Conservation (phyloP, 2,888 invertebrate genomes). For the Hofmannophila pseudospretella region DNA sequence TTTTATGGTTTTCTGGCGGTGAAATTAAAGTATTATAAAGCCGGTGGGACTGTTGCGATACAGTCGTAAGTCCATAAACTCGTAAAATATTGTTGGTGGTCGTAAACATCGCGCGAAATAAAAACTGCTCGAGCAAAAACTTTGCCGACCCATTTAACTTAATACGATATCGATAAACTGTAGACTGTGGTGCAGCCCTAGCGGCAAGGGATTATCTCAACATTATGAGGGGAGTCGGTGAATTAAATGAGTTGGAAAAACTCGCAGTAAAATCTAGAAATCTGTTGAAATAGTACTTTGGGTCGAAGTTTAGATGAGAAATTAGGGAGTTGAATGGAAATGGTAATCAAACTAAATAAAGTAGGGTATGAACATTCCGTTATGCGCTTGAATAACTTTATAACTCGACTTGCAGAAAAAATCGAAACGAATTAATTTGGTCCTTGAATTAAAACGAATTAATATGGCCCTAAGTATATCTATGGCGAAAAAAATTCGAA, state of each 20-base stretch:
- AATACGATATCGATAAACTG: constrained; percentile 11
- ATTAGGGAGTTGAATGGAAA: no score
- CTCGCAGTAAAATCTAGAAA: constrained; percentile 7
- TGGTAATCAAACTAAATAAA: no score
- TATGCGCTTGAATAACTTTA: no score
- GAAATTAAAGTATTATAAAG: constrained; percentile 76
- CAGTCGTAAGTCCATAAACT: constrained; percentile 46
- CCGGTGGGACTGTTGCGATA: constrained; percentile 63
- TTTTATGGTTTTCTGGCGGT: constrained; percentile 72
- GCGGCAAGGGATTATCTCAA: background rate
- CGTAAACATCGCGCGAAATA: constrained; percentile 64
- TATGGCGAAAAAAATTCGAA: no score
- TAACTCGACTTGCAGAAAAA: no score
- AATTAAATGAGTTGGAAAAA: constrained; percentile 7
- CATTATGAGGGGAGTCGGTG: constrained; percentile 4
- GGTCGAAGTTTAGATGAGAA: no score
- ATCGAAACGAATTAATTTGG: no score
- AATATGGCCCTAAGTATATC: no score
- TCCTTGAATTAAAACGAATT: no score
- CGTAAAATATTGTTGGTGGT: constrained; percentile 56
- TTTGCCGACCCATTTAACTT: constrained; percentile 14
- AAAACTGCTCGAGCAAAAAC: constrained; percentile 64
- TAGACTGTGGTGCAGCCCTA: constrained; percentile 3
- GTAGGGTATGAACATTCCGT: no score
- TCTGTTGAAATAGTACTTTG: constrained; percentile 1